A percentile compares a stretch with the other conserved stretches of the same genome.
These are phyloP conservation scores for Hycleus cichorii DNA, from an alignment of 1,140 invertebrate species.

Conservation along the genomic window DNA sequence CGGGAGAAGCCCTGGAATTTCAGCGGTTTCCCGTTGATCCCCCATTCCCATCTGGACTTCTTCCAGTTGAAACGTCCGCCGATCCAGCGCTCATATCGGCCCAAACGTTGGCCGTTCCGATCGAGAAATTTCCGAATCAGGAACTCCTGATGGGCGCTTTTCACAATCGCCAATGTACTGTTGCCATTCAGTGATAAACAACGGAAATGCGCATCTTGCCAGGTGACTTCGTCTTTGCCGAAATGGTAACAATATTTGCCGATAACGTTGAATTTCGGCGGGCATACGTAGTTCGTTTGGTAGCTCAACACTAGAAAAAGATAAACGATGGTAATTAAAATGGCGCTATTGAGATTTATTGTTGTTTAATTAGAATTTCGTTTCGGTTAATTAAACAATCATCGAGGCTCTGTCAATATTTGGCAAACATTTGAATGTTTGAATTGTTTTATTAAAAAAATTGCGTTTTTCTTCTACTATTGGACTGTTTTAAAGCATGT, in stretches of 20 bases:
- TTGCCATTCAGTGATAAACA: not conserved
- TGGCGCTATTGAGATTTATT: not conserved
- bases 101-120: not conserved
- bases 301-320: not conserved
- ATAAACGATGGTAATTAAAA: not conserved
- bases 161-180: conserved; percentile 3
- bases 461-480: too few species aligned
- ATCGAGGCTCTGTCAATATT: too few species aligned
- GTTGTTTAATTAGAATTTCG: not conserved
- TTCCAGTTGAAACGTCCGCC: conserved; percentile 1
- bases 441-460: too few species aligned
- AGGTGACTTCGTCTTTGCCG: conserved; percentile 4
- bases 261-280: conserved; percentile 2
- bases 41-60: conserved; percentile 2
- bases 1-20: conserved; percentile 1
- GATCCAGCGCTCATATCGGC: conserved; percentile 1
- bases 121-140: conserved; percentile 1
- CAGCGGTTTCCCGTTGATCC: conserved; percentile 2
- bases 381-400: not conserved
- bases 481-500: too few species aligned
- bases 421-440: too few species aligned
- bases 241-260: conserved; percentile 6
- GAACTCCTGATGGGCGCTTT: conserved; percentile 1
- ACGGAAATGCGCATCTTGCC: conserved; percentile 7
- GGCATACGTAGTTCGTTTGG: conserved; percentile 5